A percentile compares a stretch with the other conserved stretches of the same genome.
Evolutionary conservation across 2,888 invertebrate genomes (phyloP).

Genomic region (Byasa hedistus): DNA sequence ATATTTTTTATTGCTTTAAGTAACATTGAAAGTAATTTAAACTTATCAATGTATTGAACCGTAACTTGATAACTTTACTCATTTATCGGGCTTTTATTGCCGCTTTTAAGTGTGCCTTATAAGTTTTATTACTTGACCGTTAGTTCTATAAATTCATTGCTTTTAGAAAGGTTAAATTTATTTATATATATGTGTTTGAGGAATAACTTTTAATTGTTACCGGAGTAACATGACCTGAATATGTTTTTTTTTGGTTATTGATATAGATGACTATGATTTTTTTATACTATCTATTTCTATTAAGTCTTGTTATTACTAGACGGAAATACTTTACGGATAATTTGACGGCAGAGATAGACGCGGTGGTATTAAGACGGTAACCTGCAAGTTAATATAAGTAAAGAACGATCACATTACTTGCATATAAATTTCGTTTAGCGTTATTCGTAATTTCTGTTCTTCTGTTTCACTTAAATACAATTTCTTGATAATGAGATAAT

Average conservation of each 20-base stretch:
- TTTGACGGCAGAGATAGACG: too few species aligned
- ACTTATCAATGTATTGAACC: background rate
- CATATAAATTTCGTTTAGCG: too few species aligned
- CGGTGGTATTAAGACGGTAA: too few species aligned
- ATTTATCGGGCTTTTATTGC: background rate
- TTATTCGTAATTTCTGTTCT: slow-evolving; percentile 2
- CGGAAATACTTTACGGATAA: too few species aligned
- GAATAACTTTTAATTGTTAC: too few species aligned
- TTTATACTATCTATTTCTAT: too few species aligned
- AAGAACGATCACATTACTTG: too few species aligned
- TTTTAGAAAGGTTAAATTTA: background rate
- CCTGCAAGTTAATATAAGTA: too few species aligned
- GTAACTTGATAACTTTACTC: background rate
- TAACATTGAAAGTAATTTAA: background rate
- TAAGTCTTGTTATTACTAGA: too few species aligned
- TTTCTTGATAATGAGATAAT: slow-evolving; percentile 61
- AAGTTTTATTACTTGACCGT: background rate
- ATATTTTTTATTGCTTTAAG: background rate
- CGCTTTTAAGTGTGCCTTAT: background rate
- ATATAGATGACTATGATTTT: too few species aligned
- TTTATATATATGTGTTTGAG: background rate
- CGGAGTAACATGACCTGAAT: too few species aligned
- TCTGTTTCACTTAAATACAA: slow-evolving; percentile 35
- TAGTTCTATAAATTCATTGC: background rate
- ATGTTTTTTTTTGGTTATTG: too few species aligned